Base-by-base conservation (phyloP, 1,140 invertebrate species). In the Stegodyphus dumicola region DNA sequence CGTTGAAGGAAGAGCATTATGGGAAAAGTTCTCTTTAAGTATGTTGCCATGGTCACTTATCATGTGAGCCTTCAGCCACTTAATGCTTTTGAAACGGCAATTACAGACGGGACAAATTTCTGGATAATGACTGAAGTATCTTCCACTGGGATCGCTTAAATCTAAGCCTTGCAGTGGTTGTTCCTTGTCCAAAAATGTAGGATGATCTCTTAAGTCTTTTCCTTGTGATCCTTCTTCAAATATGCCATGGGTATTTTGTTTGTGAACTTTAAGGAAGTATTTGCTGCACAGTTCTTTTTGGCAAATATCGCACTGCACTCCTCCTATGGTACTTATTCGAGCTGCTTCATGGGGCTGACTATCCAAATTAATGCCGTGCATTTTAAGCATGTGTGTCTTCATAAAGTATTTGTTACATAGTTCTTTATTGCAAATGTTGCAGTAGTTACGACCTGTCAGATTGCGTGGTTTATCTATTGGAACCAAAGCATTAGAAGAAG, bases 381-480 rank as follows among this genome's bases (percentile, higher is more conserved):
- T 99, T 90, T 99, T 95, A 88, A 99, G 95, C 96, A 99, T 99
- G 91, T 99, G 98, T 0, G 98, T 99, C 90, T 99, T 97, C 94
- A 99, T 97, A 90, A 99, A 99, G 89, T 99, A 99, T 91, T 99
- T 99, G 92, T 99, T 99, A 91, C 98, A 99, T 54, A 99, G 91
- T 91, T 99, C 98, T 92, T 99, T 99, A 91, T 99, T 99, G 91
- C 99, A 99, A 85, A 99, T 98, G 90, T 99, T 97, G 91, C 99
- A 99, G 89, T 97, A 99, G 89, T 97, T 97, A 70, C 92, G 89
- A 89, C 93, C 90, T 54, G 86, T 85, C n/a, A 87, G 15, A 64
- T 81, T 87, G 7, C 80, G 86, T 7, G 86, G 86, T 52, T 84
- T 84, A 6, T 85, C 77, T 33, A 78, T 53, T 17, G 74, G 11